A percentile compares a stretch with the other conserved stretches of the same genome.
Evolutionary conservation across 2,797 vertebrate genomes (phyloP).

Genomic region (Pagetopsis macropterus): DNA sequence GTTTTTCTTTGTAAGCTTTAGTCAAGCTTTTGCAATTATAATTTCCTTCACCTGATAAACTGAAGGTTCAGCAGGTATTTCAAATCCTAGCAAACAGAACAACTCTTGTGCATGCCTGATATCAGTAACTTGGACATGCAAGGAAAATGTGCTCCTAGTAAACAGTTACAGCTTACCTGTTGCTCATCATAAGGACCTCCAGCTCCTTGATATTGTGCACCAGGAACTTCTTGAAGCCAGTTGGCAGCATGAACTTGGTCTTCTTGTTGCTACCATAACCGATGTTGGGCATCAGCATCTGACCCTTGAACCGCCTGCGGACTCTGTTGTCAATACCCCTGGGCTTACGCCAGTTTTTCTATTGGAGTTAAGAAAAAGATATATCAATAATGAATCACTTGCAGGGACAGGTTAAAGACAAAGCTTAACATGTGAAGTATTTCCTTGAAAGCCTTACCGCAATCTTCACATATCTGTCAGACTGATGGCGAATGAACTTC

Average conservation of each 20-base stretch:
- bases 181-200: constrained; percentile 98
- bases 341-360: constrained; percentile 99
- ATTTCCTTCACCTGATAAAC: background rate
- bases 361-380: rapidly evolving
- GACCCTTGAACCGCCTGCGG: constrained; percentile 96
- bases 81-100: background rate
- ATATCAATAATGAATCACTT: background rate
- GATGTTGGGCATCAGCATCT: constrained; percentile 99
- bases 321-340: constrained; percentile 98
- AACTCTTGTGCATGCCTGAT: background rate
- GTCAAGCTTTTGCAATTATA: background rate
- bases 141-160: no score
- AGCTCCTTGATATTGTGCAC: constrained; percentile 97
- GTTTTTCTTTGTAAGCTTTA: background rate
- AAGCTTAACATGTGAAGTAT: rapidly evolving
- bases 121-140: background rate
- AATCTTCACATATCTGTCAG: constrained; percentile 98
- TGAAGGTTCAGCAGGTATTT: background rate
- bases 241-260: constrained; percentile 97
- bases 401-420: rapidly evolving
- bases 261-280: constrained; percentile 99
- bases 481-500: constrained; percentile 98
- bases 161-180: constrained; percentile 88
- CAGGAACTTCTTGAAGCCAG: constrained; percentile 95
- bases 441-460: constrained; percentile 77